These are phyloP conservation scores for Tipula unca DNA, from an alignment of 2,888 invertebrate genomes.

Conservation along the genomic window DNA sequence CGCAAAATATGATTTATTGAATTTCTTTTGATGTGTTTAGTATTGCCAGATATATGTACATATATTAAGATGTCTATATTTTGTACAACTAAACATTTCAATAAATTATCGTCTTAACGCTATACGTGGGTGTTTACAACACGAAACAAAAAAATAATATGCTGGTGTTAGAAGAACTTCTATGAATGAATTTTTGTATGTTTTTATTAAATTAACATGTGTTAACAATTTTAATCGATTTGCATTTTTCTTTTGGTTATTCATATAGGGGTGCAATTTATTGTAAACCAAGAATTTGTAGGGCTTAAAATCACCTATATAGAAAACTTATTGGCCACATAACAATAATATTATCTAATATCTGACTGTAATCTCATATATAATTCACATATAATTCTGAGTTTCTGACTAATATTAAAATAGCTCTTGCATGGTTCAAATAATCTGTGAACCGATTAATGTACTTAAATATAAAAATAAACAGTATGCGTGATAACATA, in stretches of 20 bases:
- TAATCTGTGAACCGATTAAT: neutral
- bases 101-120: neutral
- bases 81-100: neutral
- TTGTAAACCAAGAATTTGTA: too few relatives aligned
- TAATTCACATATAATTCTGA: too few relatives aligned
- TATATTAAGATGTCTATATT: neutral
- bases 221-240: neutral
- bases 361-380: neutral
- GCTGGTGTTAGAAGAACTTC: neutral
- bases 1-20: neutral
- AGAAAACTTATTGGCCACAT: too few relatives aligned
- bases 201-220: neutral
- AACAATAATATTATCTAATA: neutral
- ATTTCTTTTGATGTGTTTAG: neutral
- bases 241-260: too few relatives aligned
- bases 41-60: too few relatives aligned
- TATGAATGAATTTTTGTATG: neutral
- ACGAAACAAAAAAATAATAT: neutral
- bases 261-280: too few relatives aligned
- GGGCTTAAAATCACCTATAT: too few relatives aligned
- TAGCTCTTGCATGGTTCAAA: neutral
- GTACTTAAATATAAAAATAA: too few relatives aligned
- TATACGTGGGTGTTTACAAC: neutral
- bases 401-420: neutral
- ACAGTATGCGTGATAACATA: too few relatives aligned